phyloP scores from a whole-genome alignment of 2,113 vertebrate species.

The Aramus guarauna region DNA sequence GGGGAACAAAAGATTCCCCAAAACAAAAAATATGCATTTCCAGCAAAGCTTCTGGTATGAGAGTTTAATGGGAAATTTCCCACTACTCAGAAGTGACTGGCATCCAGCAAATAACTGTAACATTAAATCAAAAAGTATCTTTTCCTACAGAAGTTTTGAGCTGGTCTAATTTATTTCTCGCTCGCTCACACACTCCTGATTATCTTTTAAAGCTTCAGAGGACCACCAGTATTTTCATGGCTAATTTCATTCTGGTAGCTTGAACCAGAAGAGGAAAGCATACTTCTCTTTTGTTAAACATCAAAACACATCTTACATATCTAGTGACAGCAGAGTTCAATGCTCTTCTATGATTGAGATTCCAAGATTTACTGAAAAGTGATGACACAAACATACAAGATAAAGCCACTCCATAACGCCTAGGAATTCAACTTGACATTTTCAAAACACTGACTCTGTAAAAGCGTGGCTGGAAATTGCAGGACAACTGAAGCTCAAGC shows the following conservation, averaged over 20 bases:
- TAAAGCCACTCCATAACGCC: not conserved
- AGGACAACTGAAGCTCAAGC: not conserved
- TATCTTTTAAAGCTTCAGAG: not conserved
- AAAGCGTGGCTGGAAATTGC: not conserved
- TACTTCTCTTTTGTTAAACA: not conserved
- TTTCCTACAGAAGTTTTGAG: not conserved
- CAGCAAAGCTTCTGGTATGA: not conserved
- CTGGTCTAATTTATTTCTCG: not conserved
- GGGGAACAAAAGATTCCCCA: not conserved
- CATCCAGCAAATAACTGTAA: not conserved
- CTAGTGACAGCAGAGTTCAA: not conserved
- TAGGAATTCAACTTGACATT: not conserved
- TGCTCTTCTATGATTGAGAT: not conserved
- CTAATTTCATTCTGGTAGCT: not conserved
- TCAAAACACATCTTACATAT: not conserved
- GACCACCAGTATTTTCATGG: not conserved
- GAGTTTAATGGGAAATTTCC: not conserved
- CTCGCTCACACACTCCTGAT: not conserved
- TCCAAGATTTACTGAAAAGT: not conserved
- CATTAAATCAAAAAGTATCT: not conserved
- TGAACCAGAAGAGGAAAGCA: not conserved
- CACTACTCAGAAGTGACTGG: not conserved
- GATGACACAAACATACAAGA: slow-evolving; percentile 2
- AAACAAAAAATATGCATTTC: not conserved
- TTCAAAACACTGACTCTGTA: not conserved